Conservation (phyloP, 64 coral and sea anemone species). For the Anthopleura sola region DNA sequence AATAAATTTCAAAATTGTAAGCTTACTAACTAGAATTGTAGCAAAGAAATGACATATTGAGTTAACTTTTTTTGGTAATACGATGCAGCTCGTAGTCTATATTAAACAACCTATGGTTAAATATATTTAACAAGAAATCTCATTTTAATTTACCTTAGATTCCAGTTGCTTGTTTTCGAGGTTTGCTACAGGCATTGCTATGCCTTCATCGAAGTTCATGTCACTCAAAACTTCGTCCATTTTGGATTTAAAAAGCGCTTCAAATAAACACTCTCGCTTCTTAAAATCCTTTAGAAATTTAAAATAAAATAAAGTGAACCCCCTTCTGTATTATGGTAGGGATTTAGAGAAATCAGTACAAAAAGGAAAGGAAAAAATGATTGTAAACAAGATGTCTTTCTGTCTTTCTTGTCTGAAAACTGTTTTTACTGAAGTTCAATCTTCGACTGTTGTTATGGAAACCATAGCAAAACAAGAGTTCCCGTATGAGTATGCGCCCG, state of each 20-base stretch:
- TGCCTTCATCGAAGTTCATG: constrained; percentile 96
- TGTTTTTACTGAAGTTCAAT: background rate
- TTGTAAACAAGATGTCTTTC: background rate
- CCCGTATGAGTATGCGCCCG: background rate
- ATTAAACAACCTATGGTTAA: background rate
- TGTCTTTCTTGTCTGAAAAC: background rate
- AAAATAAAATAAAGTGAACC: background rate
- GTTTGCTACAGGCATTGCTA: constrained; percentile 99
- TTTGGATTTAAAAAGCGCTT: constrained; percentile 26
- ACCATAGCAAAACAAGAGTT: constrained; percentile 10
- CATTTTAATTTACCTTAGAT: constrained; percentile 64
- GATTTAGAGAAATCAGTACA: background rate
- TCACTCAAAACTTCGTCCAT: constrained; percentile 94
- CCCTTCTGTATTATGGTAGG: background rate
- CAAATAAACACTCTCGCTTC: background rate
- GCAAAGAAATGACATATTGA: too few species aligned
- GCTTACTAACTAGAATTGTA: too few species aligned
- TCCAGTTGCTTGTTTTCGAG: constrained; percentile 87
- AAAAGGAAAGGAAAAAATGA: background rate
- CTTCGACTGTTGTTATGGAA: constrained; percentile 16
- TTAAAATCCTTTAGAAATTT: background rate
- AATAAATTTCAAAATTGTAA: background rate
- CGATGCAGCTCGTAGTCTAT: background rate
- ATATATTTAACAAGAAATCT: background rate
- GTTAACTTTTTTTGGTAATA: too few species aligned